Conservation (phyloP, 2,888 invertebrate species). For the Julus scanicus region DNA sequence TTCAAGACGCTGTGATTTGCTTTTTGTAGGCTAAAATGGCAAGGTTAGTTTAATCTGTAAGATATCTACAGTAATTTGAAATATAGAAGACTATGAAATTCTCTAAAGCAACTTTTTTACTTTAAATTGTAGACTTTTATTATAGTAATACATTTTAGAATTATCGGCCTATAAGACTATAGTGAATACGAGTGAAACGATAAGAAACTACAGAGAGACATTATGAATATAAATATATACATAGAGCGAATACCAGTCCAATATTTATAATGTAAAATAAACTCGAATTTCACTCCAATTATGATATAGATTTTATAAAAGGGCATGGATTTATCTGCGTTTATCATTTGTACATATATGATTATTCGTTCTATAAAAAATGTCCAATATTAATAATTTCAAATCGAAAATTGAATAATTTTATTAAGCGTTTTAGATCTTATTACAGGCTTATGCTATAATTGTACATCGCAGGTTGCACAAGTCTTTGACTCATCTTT, state of each 20-base stretch:
- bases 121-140: neutral
- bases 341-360: constrained; percentile 34
- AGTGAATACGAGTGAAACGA: neutral
- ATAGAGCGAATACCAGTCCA: neutral
- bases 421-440: constrained; percentile 5
- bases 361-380: neutral
- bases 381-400: neutral
- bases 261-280: constrained; percentile 8
- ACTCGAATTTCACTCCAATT: constrained; percentile 23
- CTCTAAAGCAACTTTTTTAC: neutral
- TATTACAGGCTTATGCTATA: neutral
- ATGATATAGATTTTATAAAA: constrained; percentile 14
- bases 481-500: neutral
- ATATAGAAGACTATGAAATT: neutral
- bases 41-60: neutral
- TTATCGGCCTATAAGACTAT: neutral
- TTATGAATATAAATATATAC: neutral
- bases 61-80: neutral
- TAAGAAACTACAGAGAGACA: neutral
- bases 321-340: neutral
- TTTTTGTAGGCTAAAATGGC: neutral
- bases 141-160: neutral
- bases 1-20: constrained; percentile 40
- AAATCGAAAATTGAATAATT: neutral
- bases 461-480: neutral